Conservation (phyloP, 1,140 invertebrate genomes). For the Mamestra configurata region DNA sequence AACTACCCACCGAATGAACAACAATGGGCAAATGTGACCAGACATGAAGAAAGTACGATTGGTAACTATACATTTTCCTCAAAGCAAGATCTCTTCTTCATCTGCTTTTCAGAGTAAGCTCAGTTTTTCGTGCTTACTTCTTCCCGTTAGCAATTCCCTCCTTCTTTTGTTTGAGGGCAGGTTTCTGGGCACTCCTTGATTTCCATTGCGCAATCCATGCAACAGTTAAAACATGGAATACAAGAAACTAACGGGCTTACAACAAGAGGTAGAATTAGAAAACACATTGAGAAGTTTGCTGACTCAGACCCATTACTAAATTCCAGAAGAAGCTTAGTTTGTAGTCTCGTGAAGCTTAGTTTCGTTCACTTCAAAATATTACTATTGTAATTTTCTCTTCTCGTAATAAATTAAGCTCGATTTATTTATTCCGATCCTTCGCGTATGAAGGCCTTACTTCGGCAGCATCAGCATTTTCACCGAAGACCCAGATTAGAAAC, state of each 20-base stretch:
- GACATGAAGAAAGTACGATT: background rate
- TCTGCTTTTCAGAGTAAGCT: background rate
- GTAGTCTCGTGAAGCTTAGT: background rate
- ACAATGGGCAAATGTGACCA: too few relatives aligned
- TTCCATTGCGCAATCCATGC: slow-evolving; percentile 48
- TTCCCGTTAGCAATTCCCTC: background rate
- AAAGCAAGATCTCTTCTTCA: background rate
- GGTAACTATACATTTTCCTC: background rate
- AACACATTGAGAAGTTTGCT: background rate
- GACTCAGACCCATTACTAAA: background rate
- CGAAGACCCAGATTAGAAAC: background rate
- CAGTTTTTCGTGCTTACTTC: background rate
- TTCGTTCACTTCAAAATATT: background rate
- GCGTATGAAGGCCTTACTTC: too few relatives aligned
- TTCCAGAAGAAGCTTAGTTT: background rate
- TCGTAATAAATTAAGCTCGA: too few relatives aligned
- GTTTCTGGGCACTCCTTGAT: background rate
- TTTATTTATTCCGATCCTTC: too few relatives aligned
- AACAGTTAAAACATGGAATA: slow-evolving; percentile 55
- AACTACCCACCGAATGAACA: too few relatives aligned
- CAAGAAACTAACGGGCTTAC: slow-evolving; percentile 62
- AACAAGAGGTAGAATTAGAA: slow-evolving; percentile 57
- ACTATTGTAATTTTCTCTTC: too few relatives aligned
- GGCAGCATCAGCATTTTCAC: background rate
- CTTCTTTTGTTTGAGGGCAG: background rate